phyloP scores from a whole-genome alignment of 2,888 invertebrate species.

The Portevinia maculata region DNA sequence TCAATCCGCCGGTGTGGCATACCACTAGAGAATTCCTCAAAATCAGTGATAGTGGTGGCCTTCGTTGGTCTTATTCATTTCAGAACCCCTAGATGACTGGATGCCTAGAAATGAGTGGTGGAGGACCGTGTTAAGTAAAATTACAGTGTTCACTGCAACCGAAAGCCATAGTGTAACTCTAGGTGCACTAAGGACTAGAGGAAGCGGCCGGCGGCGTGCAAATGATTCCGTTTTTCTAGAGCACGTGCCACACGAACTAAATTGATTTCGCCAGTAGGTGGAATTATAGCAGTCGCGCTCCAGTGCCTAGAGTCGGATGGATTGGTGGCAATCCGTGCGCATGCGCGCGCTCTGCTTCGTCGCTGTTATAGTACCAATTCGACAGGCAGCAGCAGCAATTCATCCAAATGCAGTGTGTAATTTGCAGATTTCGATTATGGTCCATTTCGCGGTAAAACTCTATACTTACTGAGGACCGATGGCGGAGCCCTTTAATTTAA shows the following conservation, averaged over 20 bases:
- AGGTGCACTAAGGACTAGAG: slow-evolving; percentile 34
- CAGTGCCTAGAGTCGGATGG: slow-evolving; percentile 56
- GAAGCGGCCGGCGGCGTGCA: slow-evolving; percentile 13
- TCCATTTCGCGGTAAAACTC: slow-evolving; percentile 65
- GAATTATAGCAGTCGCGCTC: slow-evolving; percentile 75
- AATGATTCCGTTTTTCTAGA: slow-evolving; percentile 77
- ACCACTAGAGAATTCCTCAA: slow-evolving; percentile 50
- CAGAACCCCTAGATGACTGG: slow-evolving; percentile 32
- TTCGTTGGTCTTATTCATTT: slow-evolving; percentile 52
- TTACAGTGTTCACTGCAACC: slow-evolving; percentile 40
- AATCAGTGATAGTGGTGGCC: slow-evolving; percentile 63
- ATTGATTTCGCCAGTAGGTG: slow-evolving; percentile 83
- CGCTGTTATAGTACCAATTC: slow-evolving; percentile 38
- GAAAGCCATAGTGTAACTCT: slow-evolving; percentile 58
- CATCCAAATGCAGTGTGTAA: slow-evolving; percentile 61
- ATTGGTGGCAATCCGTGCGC: slow-evolving; percentile 43
- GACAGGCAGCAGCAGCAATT: slow-evolving; percentile 35
- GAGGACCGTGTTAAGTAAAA: slow-evolving; percentile 42
- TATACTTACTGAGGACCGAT: slow-evolving; percentile 59
- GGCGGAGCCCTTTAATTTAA: slow-evolving; percentile 70
- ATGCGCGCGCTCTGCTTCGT: slow-evolving; percentile 5
- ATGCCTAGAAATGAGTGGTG: slow-evolving; percentile 8
- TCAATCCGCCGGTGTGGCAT: slow-evolving; percentile 41
- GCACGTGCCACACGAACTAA: slow-evolving; percentile 83
- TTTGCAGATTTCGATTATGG: slow-evolving; percentile 72